Evolutionary conservation across 2,888 invertebrate species (phyloP).

Genomic region (Pyrgus malvae): DNA sequence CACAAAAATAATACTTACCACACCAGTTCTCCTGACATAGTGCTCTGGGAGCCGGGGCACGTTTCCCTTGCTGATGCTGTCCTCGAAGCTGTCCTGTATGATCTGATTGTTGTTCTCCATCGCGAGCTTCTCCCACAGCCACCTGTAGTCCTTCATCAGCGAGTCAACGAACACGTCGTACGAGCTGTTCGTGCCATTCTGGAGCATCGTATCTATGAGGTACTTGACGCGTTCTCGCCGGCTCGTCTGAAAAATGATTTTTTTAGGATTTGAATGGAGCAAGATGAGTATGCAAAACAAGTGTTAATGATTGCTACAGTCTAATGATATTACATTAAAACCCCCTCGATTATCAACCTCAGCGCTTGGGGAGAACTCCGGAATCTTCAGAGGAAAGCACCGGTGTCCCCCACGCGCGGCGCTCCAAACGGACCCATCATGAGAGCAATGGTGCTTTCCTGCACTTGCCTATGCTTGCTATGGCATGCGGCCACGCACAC

Average conservation of each 20-base stretch:
- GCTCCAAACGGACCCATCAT: too few relatives aligned
- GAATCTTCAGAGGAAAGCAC: too few relatives aligned
- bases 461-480: too few relatives aligned
- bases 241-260: constrained; percentile 53
- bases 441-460: too few relatives aligned
- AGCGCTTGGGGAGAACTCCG: too few relatives aligned
- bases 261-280: too few relatives aligned
- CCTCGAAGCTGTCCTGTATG: constrained; percentile 69
- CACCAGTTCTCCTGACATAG: constrained; percentile 70
- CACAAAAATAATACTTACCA: constrained; percentile 68
- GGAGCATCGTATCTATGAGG: constrained; percentile 63
- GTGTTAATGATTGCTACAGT: too few relatives aligned
- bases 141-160: constrained; percentile 78
- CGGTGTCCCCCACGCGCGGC: too few relatives aligned
- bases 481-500: too few relatives aligned
- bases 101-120: constrained; percentile 52
- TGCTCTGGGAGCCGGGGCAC: constrained; percentile 81
- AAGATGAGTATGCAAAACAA: too few relatives aligned
- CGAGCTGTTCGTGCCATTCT: constrained; percentile 65
- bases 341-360: too few relatives aligned
- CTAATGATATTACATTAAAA: too few relatives aligned
- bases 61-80: constrained; percentile 78
- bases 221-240: constrained; percentile 60
- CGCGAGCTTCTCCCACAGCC: constrained; percentile 79
- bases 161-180: constrained; percentile 80